These are phyloP conservation scores for Aplysia californica DNA, from an alignment of 1,140 invertebrate species.

Conservation along the genomic window DNA sequence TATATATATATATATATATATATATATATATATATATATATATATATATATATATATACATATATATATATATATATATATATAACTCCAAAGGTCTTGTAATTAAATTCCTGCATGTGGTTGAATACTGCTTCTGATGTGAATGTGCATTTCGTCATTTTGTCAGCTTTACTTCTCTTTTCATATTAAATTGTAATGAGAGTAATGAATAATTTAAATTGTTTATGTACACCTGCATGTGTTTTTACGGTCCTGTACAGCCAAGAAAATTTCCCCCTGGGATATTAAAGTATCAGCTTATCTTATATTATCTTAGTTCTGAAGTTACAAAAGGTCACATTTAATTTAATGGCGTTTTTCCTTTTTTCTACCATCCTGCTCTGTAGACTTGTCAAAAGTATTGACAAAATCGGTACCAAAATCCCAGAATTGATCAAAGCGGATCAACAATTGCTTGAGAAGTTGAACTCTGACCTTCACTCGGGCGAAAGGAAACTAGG, in stretches of 20 bases:
- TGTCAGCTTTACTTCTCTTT: background rate
- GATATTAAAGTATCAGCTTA: background rate
- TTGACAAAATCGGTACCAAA: slow-evolving; percentile 8
- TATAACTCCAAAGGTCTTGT: too few species aligned
- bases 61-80: background rate
- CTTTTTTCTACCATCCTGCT: background rate
- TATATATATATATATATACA: background rate
- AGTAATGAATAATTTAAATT: too few species aligned
- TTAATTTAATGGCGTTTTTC: background rate
- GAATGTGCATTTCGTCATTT: too few species aligned
- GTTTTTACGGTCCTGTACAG: too few species aligned
- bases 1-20: background rate
- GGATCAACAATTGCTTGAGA: slow-evolving; percentile 8
- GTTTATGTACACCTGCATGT: too few species aligned
- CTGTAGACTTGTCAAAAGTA: slow-evolving; percentile 16
- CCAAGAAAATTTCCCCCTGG: too few species aligned
- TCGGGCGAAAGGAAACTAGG: background rate
- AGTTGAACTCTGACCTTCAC: background rate
- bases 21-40: background rate
- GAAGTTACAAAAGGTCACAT: background rate
- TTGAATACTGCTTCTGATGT: too few species aligned
- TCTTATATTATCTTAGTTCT: background rate
- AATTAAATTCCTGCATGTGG: too few species aligned
- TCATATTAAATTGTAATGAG: background rate
- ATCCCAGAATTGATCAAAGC: slow-evolving; percentile 23